A percentile compares a stretch with the other conserved stretches of the same genome.
Evolutionary conservation across 2,113 vertebrate species (phyloP).

Genomic region (Corapipo altera): DNA sequence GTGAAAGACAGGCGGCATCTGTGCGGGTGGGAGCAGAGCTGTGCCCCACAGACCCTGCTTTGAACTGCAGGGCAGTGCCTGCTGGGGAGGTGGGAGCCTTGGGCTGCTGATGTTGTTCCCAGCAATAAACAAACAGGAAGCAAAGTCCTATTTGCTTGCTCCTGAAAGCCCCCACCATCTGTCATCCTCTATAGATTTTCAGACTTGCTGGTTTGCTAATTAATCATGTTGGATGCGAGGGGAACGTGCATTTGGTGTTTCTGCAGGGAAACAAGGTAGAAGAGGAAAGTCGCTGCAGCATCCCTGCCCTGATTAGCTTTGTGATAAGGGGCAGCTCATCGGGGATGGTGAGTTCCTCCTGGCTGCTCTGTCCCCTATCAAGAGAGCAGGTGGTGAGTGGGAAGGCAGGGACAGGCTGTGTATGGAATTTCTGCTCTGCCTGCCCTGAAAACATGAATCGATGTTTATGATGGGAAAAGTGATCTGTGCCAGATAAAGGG

Average conservation of each 20-base stretch:
- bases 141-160: not conserved
- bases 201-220: not conserved
- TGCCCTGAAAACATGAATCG: not conserved
- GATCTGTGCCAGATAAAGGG: not conserved
- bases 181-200: not conserved
- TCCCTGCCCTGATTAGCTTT: not conserved
- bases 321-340: not conserved
- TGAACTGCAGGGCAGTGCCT: not conserved
- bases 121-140: slow-evolving; percentile 19
- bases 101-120: not conserved
- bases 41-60: not conserved
- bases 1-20: not conserved
- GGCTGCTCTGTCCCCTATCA: not conserved
- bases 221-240: not conserved
- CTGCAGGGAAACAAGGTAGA: not conserved
- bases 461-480: not conserved
- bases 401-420: not conserved
- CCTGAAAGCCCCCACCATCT: slow-evolving; percentile 11
- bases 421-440: not conserved
- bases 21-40: not conserved
- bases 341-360: not conserved
- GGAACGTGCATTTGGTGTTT: not conserved
- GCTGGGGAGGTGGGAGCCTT: not conserved
- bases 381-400: not conserved
- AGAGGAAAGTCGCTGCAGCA: not conserved